A percentile compares a stretch with the other conserved stretches of the same genome.
phyloP scores from a whole-genome alignment of 2,888 invertebrate genomes.

The Rotaria socialis region DNA sequence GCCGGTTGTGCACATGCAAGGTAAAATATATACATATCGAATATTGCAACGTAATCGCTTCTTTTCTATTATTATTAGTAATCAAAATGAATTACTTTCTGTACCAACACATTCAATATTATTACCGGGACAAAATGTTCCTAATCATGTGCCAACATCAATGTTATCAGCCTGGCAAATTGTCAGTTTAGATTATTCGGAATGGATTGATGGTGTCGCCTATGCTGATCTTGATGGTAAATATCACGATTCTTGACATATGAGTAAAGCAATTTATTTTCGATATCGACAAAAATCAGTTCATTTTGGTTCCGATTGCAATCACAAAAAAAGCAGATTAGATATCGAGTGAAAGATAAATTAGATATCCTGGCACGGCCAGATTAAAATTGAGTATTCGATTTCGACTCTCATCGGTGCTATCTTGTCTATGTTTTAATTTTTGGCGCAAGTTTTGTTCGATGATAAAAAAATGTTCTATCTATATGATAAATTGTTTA shows the following conservation, averaged over 20 bases:
- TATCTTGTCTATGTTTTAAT: too few species aligned
- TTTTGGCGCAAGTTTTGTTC: too few species aligned
- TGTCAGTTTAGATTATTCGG: slow-evolving; percentile 31
- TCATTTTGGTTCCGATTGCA: too few species aligned
- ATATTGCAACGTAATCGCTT: too few species aligned
- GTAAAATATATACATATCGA: background rate
- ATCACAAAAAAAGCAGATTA: too few species aligned
- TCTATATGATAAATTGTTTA: background rate
- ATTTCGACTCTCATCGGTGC: too few species aligned
- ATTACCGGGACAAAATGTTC: slow-evolving; percentile 23
- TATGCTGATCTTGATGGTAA: slow-evolving; percentile 32
- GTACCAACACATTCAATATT: slow-evolving; percentile 19
- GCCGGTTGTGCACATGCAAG: slow-evolving; percentile 25
- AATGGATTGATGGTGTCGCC: slow-evolving; percentile 11
- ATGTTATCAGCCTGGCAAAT: slow-evolving; percentile 34
- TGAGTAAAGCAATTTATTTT: too few species aligned
- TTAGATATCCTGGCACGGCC: too few species aligned
- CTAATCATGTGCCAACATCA: background rate
- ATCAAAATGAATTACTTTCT: slow-evolving; percentile 33
- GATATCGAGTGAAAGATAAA: too few species aligned
- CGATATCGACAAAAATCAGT: too few species aligned
- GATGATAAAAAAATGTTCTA: too few species aligned
- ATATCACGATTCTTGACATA: background rate
- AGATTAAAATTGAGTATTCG: too few species aligned
- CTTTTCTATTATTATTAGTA: background rate